Percentiles rank a stretch among this genome's conserved stretches.
Evolutionary conservation across 1,140 invertebrate species (phyloP).

Genomic region (Megalonaias nervosa): DNA sequence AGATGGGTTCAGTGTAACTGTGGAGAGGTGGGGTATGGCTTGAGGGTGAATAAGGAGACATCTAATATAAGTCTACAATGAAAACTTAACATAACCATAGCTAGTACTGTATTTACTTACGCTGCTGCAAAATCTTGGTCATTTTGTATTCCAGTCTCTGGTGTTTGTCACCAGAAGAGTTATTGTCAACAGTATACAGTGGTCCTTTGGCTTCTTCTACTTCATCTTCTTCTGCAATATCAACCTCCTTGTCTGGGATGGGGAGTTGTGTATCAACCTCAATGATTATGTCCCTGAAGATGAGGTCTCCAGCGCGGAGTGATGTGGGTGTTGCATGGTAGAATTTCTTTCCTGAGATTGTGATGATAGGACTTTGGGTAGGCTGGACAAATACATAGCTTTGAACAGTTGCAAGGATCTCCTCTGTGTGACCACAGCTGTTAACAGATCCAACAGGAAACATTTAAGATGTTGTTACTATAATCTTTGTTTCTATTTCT

Average conservation of each 20-base stretch:
- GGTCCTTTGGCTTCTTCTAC: constrained; percentile 51
- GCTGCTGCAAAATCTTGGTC: constrained; percentile 34
- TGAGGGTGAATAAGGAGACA: too few species aligned
- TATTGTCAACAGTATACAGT: constrained; percentile 36
- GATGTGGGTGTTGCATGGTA: constrained; percentile 88
- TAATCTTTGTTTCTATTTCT: too few species aligned
- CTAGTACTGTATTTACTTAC: constrained; percentile 32
- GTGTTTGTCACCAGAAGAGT: constrained; percentile 23
- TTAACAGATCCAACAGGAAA: constrained; percentile 12
- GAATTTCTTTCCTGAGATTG: constrained; percentile 84
- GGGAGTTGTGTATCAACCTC: constrained; percentile 53
- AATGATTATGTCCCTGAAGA: constrained; percentile 86
- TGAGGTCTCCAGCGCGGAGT: constrained; percentile 86
- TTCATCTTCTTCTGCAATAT: constrained; percentile 37
- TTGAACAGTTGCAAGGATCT: constrained; percentile 82
- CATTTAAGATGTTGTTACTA: too few species aligned
- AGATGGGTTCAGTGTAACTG: too few species aligned
- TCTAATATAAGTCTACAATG: too few species aligned
- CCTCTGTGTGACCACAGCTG: constrained; percentile 55
- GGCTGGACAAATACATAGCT: constrained; percentile 90
- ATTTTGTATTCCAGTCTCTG: constrained; percentile 40
- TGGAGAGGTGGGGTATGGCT: too few species aligned
- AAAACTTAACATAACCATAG: too few species aligned
- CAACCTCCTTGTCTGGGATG: constrained; percentile 3
- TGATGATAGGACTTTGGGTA: constrained; percentile 87